These are phyloP conservation scores for Drosophila novamexicana DNA, from an alignment of 1,140 invertebrate genomes.

Conservation along the genomic window DNA sequence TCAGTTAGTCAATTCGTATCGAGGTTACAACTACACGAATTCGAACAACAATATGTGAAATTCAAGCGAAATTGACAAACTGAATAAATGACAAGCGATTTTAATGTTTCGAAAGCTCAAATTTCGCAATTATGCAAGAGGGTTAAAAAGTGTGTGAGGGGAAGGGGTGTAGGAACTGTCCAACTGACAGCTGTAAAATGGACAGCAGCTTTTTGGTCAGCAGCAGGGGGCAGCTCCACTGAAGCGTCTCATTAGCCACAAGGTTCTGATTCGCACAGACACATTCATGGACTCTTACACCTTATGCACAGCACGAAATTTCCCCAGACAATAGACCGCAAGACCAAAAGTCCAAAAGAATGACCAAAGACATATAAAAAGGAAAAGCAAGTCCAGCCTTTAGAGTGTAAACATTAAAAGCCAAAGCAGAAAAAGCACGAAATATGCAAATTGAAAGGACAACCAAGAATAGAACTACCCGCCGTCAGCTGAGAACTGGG, in stretches of 20 bases:
- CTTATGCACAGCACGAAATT: slow-evolving; percentile 60
- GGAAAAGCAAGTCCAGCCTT: slow-evolving; percentile 24
- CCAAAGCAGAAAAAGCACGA: slow-evolving; percentile 36
- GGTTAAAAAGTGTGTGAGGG: background rate
- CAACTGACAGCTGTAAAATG: slow-evolving; percentile 17
- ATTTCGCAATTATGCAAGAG: slow-evolving; percentile 60
- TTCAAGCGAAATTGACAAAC: slow-evolving; percentile 31
- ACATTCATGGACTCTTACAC: slow-evolving; percentile 15
- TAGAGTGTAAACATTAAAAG: slow-evolving; percentile 66
- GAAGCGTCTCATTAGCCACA: slow-evolving; percentile 40
- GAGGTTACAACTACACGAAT: slow-evolving; percentile 17
- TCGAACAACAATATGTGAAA: slow-evolving; percentile 15
- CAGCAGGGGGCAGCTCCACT: slow-evolving; percentile 16
- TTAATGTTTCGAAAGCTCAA: slow-evolving; percentile 50
- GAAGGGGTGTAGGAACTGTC: background rate
- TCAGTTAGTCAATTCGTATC: slow-evolving; percentile 35
- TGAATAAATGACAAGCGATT: slow-evolving; percentile 46
- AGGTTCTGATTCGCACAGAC: slow-evolving; percentile 17
- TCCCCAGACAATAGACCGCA: slow-evolving; percentile 70
- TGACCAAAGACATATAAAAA: slow-evolving; percentile 63
- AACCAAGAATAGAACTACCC: slow-evolving; percentile 13
- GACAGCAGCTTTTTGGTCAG: slow-evolving; percentile 21
- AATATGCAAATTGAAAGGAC: slow-evolving; percentile 78
- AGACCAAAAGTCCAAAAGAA: slow-evolving; percentile 32
- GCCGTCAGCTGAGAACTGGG: slow-evolving; percentile 1